A percentile compares a stretch with the other conserved stretches of the same genome.
phyloP scores from a whole-genome alignment of 1,140 invertebrate species.

The Bombus picipes region DNA sequence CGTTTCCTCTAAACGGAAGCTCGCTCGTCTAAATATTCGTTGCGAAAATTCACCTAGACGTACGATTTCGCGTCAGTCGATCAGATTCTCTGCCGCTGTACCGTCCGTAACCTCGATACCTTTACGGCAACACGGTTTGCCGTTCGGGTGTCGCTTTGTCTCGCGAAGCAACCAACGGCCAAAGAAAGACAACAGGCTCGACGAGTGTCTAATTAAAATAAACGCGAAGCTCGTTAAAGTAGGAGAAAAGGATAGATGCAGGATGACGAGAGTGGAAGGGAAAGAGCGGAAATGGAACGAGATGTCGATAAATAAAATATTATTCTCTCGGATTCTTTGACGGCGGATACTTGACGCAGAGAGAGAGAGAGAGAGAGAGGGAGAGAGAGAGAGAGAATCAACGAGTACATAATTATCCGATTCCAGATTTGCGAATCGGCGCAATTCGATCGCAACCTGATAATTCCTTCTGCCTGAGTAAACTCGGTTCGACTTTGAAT shows the following conservation, averaged over 20 bases:
- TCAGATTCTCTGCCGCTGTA: too few species aligned
- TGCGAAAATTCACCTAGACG: too few species aligned
- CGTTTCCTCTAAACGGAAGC: too few species aligned
- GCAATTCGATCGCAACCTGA: neutral
- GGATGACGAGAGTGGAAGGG: neutral
- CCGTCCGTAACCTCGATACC: too few species aligned
- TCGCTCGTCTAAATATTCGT: too few species aligned
- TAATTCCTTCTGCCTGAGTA: neutral
- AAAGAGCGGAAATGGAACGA: neutral
- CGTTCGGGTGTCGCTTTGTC: neutral
- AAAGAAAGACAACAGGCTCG: neutral
- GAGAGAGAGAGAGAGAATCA: neutral
- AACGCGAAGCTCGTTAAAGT: neutral
- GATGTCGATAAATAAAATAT: slow-evolving; percentile 41
- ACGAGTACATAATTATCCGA: slow-evolving; percentile 14
- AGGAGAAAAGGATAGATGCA: neutral
- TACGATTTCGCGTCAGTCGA: too few species aligned
- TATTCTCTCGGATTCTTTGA: slow-evolving; percentile 5
- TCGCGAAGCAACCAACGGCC: neutral
- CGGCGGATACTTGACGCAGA: too few species aligned
- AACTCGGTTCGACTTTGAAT: neutral
- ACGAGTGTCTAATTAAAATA: slow-evolving; percentile 37
- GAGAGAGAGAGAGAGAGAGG: too few species aligned
- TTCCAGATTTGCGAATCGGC: neutral
- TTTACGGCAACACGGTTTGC: neutral